phyloP scores from a whole-genome alignment of 2,888 invertebrate genomes.

The Spodoptera picta region DNA sequence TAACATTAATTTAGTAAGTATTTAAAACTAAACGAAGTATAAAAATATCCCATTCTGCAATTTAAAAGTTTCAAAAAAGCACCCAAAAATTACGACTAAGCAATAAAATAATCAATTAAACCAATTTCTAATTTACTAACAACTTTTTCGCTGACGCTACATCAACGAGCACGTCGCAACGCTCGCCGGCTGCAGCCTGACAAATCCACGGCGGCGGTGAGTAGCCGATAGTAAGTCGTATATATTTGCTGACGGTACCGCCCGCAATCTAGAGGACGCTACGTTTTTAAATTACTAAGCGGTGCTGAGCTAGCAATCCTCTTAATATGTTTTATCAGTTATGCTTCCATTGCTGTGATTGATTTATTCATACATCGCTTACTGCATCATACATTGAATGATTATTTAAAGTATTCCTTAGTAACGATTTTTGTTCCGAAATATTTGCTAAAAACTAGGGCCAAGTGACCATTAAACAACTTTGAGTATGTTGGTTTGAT shows the following conservation, averaged over 20 bases:
- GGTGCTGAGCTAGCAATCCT: constrained; percentile 46
- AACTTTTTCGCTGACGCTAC: constrained; percentile 61
- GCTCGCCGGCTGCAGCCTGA: constrained; percentile 69
- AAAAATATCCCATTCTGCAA: no score
- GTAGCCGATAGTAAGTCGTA: constrained; percentile 83
- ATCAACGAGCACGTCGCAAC: constrained; percentile 63
- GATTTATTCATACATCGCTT: constrained; percentile 14
- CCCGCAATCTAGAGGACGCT: constrained; percentile 71
- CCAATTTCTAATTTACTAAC: constrained; percentile 27
- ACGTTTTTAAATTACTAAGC: constrained; percentile 76
- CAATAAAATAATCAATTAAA: constrained; percentile 12
- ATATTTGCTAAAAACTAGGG: no score
- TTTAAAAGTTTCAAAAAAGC: no score
- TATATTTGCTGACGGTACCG: constrained; percentile 83
- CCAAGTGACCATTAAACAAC: no score
- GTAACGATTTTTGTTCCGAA: no score
- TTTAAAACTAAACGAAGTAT: no score
- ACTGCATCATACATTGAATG: background rate
- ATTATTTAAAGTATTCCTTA: no score
- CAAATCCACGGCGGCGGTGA: constrained; percentile 81
- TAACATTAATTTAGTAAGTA: no score
- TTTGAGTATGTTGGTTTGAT: no score
- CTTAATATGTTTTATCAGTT: constrained; percentile 50
- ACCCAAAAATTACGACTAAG: no score
- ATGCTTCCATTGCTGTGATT: constrained; percentile 29